Evolutionary conservation across 2,888 invertebrate genomes (phyloP).

Genomic region (Conchocele bisecta): DNA sequence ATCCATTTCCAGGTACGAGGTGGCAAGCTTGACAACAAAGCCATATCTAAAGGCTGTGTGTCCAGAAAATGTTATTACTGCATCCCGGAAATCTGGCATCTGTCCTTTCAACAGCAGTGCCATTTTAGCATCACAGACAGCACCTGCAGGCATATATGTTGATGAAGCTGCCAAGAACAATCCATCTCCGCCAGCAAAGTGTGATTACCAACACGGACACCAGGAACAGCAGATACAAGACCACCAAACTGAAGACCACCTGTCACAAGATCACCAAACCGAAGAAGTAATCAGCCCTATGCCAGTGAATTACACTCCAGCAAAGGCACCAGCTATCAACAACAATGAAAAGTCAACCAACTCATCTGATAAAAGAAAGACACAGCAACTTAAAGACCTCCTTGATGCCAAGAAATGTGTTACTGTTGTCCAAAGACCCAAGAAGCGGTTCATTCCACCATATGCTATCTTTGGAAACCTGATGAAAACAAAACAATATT

Average conservation of each 20-base stretch:
- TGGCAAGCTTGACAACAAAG: slow-evolving; percentile 29
- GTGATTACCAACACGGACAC: too few species aligned
- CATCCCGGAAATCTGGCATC: slow-evolving; percentile 33
- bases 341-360: too few species aligned
- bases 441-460: slow-evolving; percentile 1
- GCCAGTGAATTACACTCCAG: too few species aligned
- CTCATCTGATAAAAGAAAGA: background rate
- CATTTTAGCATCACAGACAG: slow-evolving; percentile 5
- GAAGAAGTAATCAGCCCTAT: too few species aligned
- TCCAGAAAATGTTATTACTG: slow-evolving; percentile 17
- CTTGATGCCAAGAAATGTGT: background rate
- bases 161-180: too few species aligned
- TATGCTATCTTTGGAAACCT: background rate
- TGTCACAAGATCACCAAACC: too few species aligned
- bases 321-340: too few species aligned
- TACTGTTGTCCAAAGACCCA: background rate
- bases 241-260: too few species aligned
- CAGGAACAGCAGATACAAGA: too few species aligned
- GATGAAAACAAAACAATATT: too few species aligned
- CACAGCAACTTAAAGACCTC: background rate
- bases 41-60: slow-evolving; percentile 31
- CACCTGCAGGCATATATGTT: slow-evolving; percentile 32
- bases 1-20: slow-evolving; percentile 26
- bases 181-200: too few species aligned
- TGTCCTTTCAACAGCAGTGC: slow-evolving; percentile 19